Evolutionary conservation across 2,888 invertebrate genomes (phyloP).

Genomic region (Nezara viridula): DNA sequence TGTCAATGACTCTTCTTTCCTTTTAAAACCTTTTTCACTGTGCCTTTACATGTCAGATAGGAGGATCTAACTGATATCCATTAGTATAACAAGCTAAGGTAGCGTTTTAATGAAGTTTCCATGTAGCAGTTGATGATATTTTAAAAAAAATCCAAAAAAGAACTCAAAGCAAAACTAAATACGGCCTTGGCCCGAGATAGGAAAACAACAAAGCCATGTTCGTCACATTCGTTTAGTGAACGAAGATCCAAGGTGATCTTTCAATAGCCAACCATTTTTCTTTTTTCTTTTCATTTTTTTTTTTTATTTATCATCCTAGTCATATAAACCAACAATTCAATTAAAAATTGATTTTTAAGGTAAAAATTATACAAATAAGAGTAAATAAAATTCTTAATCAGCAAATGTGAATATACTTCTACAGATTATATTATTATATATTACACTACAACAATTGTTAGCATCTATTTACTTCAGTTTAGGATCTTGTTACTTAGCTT

Average conservation of each 20-base stretch:
- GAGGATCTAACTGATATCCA: background rate
- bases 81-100: background rate
- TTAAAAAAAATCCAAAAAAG: background rate
- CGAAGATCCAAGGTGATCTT: background rate
- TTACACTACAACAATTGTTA: no score
- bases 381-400: no score
- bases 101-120: background rate
- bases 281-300: background rate
- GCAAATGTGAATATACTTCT: no score
- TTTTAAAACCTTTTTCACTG: background rate
- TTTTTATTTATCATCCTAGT: background rate
- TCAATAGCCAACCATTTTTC: background rate
- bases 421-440: no score
- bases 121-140: background rate
- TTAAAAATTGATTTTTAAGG: no score
- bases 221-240: background rate
- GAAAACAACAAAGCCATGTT: background rate
- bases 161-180: background rate
- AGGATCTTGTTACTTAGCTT: no score
- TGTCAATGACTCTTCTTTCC: constrained; percentile 1
- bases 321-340: background rate
- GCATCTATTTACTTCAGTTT: no score
- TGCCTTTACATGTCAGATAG: background rate
- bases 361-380: no score
- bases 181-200: background rate